phyloP scores from a whole-genome alignment of 2,888 invertebrate species.

The Himalopsyche tibetana region DNA sequence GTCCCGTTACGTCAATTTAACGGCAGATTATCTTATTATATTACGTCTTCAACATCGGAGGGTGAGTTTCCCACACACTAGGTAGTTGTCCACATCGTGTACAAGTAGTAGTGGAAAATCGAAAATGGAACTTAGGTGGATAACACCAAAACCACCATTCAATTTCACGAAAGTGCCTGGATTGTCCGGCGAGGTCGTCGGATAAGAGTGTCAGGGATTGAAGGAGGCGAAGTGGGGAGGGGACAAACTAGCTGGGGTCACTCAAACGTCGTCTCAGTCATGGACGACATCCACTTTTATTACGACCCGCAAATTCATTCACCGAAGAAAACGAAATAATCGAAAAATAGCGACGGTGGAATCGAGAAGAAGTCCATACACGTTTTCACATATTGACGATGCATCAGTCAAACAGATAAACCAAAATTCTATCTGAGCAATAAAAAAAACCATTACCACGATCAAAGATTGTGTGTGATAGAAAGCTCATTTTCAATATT shows the following conservation, averaged over 20 bases:
- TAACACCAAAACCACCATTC: conserved; percentile 64
- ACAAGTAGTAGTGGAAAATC: conserved; percentile 24
- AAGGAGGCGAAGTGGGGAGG: conserved; percentile 28
- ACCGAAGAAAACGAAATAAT: conserved; percentile 37
- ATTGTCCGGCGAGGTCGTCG: conserved; percentile 57
- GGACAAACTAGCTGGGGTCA: conserved; percentile 7
- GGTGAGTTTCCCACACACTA: too few relatives aligned
- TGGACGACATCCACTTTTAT: conserved; percentile 64
- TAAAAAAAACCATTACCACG: too few relatives aligned
- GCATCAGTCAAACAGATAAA: too few relatives aligned
- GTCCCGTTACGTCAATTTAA: too few relatives aligned
- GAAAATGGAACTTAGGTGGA: conserved; percentile 46
- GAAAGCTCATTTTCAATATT: too few relatives aligned
- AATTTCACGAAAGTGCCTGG: conserved; percentile 63
- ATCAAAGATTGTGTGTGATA: too few relatives aligned
- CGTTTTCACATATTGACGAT: too few relatives aligned
- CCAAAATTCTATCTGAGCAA: too few relatives aligned
- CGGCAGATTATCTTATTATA: too few relatives aligned
- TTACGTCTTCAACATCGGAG: too few relatives aligned
- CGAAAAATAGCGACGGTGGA: background rate
- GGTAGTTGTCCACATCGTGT: background rate
- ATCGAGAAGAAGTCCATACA: background rate
- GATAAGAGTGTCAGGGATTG: conserved; percentile 45
- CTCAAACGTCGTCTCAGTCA: conserved; percentile 28
- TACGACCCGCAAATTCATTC: conserved; percentile 64